Conservation (phyloP, 1,140 invertebrate genomes). For the Helicoverpa armigera region DNA sequence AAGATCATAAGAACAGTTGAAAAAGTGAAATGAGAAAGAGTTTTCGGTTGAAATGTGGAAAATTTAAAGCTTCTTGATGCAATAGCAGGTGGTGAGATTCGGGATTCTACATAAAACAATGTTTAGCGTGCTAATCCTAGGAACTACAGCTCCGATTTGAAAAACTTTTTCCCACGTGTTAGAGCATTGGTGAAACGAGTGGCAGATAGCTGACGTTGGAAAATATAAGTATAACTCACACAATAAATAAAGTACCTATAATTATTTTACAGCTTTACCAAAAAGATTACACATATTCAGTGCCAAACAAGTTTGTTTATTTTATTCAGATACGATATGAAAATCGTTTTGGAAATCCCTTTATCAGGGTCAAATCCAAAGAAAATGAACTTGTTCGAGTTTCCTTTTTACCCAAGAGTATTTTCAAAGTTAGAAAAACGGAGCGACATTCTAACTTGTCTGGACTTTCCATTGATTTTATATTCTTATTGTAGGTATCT, state of each 20-base stretch:
- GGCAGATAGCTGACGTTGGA: no score
- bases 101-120: no score
- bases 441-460: constrained; percentile 38
- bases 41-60: neutral
- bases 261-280: neutral
- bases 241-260: neutral
- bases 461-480: constrained; percentile 43
- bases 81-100: no score
- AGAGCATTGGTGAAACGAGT: no score
- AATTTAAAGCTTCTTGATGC: neutral
- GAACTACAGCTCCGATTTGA: no score
- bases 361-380: constrained; percentile 26
- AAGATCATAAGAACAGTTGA: neutral
- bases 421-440: constrained; percentile 43
- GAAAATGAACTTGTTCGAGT: constrained; percentile 43
- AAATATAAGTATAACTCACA: no score
- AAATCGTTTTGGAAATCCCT: constrained; percentile 5
- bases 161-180: no score
- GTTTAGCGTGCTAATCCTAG: no score
- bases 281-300: neutral
- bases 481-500: constrained; percentile 37
- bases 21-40: neutral
- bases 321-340: constrained; percentile 3
- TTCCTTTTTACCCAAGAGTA: constrained; percentile 26
- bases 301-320: neutral